Base-by-base conservation (phyloP, 2,113 vertebrate genomes). In the Morone saxatilis region DNA sequence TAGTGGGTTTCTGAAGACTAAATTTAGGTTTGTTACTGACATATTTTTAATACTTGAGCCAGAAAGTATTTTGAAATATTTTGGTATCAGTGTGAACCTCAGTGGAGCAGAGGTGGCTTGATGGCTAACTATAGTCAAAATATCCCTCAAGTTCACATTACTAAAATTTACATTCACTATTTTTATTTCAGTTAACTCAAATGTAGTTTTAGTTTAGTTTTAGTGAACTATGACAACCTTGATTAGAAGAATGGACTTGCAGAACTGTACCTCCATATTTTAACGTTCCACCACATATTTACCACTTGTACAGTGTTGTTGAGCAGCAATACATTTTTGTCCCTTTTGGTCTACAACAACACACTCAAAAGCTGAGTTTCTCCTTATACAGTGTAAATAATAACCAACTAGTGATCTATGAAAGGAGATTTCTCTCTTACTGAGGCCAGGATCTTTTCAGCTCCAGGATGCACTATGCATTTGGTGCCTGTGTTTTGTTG, bases 401-500 rank as follows among this genome's bases (percentile, higher is more conserved):
- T 54, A 20, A 17, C 53, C 43, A 38, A 6, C 60, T 36, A 10
- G 47, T 61, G 66, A 80, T 66, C 6, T 48, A 31, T 78, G 67
- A 59, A 31, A 74, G 25, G 40, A 53, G 31, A 53, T 57, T 25
- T 86, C 20, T 20, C 5, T 69, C 10, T 73, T 10, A 22, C 51
- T 19, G 22, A 50, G 56, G 57, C 69, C 50, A 31, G 38, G 48
- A 36, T 84, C 17, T 41, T 16, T 61, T 14, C 25, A 40, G 31
- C 48, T 62, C 47, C 71, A 19, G 47, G 54, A 6, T 9, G 20
- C 43, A 12, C 51, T 19, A 1, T 54, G 48, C 25, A 70, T 89
- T 60, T 36, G 36, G 16, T 59, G 56, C 40, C 41, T 86, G 61
- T 68, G 67, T 53, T 69, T 75, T 67, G 43, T 36, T 57, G 54